Evolutionary conservation across 2,113 vertebrate genomes (phyloP).

Genomic region (Catharus fuscescens): DNA sequence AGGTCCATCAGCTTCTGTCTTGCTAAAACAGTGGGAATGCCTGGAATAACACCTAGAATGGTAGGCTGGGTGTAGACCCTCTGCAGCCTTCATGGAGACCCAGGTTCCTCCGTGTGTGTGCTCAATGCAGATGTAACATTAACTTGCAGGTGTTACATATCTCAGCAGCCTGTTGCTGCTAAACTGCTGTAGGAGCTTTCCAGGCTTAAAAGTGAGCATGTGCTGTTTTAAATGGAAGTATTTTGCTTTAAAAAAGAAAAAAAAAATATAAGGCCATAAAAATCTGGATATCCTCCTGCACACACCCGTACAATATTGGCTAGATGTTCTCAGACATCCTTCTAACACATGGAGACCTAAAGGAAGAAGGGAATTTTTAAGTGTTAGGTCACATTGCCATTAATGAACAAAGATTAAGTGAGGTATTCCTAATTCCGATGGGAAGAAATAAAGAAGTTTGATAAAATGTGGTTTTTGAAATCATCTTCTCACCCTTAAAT

Average conservation of each 20-base stretch:
- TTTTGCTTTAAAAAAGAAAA: not conserved
- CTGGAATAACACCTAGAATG: not conserved
- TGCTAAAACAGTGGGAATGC: not conserved
- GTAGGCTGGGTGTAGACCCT: no score
- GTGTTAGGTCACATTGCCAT: not conserved
- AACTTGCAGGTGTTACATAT: not conserved
- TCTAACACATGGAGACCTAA: not conserved
- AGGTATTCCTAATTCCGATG: not conserved
- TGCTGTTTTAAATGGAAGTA: not conserved
- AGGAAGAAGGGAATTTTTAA: not conserved
- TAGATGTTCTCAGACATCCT: not conserved
- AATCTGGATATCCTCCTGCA: not conserved
- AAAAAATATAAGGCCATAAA: not conserved
- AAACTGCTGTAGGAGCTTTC: not conserved
- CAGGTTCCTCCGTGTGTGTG: not conserved
- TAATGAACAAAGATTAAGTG: not conserved
- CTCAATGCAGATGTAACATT: not conserved
- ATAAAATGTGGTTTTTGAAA: not conserved
- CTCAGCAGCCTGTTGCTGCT: not conserved
- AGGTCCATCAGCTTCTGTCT: not conserved
- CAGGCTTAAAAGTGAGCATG: not conserved
- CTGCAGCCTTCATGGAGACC: not conserved
- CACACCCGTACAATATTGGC: not conserved
- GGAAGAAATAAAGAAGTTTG: not conserved
- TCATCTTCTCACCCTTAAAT: not conserved